A percentile compares a stretch with the other conserved stretches of the same genome.
phyloP scores from a whole-genome alignment of 2,888 invertebrate species.

The Endotricha flammealis region DNA sequence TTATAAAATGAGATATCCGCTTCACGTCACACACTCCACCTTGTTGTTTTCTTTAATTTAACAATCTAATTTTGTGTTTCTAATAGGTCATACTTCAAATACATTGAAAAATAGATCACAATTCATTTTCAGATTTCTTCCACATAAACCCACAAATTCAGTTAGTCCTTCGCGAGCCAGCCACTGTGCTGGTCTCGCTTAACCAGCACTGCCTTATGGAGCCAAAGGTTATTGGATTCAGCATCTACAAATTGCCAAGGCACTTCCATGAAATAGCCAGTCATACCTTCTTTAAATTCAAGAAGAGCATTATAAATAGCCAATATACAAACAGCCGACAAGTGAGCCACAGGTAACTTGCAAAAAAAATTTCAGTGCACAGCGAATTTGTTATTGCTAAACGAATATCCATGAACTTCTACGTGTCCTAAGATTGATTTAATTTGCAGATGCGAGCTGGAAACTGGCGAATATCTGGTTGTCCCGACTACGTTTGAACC shows the following conservation, averaged over 20 bases:
- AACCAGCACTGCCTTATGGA: conserved; percentile 95
- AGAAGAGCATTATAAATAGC: conserved; percentile 91
- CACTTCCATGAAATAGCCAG: conserved; percentile 85
- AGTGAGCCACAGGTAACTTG: conserved; percentile 78
- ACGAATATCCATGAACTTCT: conserved; percentile 1
- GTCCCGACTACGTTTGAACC: conserved; percentile 95
- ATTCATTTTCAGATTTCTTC: conserved; percentile 85
- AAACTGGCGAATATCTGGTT: conserved; percentile 89
- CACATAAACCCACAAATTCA: conserved; percentile 95
- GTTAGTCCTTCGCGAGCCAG: conserved; percentile 83
- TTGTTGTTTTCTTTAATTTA: too few species aligned
- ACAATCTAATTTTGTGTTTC: too few species aligned
- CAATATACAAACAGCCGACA: conserved; percentile 95
- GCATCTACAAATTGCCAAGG: conserved; percentile 86
- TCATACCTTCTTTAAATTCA: conserved; percentile 89
- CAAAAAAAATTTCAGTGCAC: conserved; percentile 1
- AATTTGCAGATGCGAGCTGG: conserved; percentile 83
- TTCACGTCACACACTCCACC: too few species aligned
- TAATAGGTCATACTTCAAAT: too few species aligned
- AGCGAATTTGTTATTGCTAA: conserved; percentile 9
- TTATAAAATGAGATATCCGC: too few species aligned
- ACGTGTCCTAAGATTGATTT: conserved; percentile 2
- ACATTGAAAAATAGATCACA: too few species aligned
- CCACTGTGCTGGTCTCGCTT: conserved; percentile 85
- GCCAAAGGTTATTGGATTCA: conserved; percentile 95